phyloP scores from a whole-genome alignment of 1,140 invertebrate genomes.

The Condylostylus longicornis region DNA sequence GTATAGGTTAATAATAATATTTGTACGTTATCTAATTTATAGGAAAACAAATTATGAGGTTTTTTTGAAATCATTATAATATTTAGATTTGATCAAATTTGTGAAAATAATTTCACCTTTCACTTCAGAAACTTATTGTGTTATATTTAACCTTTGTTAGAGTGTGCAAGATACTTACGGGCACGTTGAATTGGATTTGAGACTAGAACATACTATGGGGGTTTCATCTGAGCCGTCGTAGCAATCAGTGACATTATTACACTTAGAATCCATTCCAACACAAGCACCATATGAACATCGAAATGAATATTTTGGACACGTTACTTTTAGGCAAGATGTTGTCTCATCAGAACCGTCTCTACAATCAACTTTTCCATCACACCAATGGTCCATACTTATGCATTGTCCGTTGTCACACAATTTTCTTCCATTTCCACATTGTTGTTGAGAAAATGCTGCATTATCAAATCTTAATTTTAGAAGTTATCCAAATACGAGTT shows the following conservation, averaged over 20 bases:
- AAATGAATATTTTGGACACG: constrained; percentile 31
- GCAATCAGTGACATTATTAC: constrained; percentile 41
- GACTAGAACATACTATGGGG: constrained; percentile 9
- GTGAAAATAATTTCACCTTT: not conserved
- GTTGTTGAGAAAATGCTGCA: no score
- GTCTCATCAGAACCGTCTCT: constrained; percentile 46
- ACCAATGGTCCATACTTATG: constrained; percentile 21
- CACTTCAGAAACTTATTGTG: no score
- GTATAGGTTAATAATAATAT: no score
- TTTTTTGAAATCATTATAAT: no score
- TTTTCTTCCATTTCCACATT: no score
- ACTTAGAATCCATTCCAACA: constrained; percentile 42
- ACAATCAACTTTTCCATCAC: constrained; percentile 54
- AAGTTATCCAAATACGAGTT: no score
- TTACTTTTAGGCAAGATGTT: constrained; percentile 20
- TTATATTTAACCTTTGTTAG: constrained; percentile 12
- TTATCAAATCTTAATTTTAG: no score
- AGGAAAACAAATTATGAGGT: no score
- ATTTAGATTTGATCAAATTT: not conserved
- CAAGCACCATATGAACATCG: constrained; percentile 45
- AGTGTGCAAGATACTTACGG: no score
- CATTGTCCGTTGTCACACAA: constrained; percentile 22
- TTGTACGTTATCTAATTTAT: no score
- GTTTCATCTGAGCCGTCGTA: constrained; percentile 54
- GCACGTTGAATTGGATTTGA: constrained; percentile 17